Conservation (phyloP, 2,888 invertebrate genomes). For the Pecten maximus region DNA sequence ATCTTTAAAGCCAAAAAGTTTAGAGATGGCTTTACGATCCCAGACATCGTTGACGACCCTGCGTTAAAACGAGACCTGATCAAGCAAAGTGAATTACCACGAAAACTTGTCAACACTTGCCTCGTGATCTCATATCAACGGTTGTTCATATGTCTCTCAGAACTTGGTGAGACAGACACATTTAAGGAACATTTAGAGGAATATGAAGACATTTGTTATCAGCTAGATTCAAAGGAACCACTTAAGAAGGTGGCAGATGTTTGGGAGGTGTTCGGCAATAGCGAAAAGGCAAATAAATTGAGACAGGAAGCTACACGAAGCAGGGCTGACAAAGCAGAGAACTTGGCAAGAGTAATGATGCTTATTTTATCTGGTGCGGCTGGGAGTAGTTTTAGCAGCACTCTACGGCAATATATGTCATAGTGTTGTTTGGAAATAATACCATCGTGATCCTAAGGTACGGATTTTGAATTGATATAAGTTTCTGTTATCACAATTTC, state of each 20-base stretch:
- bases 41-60: not conserved
- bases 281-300: not conserved
- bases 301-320: not conserved
- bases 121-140: not conserved
- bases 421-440: too few species aligned
- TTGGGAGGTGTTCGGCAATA: not conserved
- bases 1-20: not conserved
- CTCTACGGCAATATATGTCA: not conserved
- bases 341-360: not conserved
- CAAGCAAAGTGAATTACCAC: not conserved
- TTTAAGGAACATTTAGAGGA: not conserved
- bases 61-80: not conserved
- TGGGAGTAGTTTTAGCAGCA: not conserved
- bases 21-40: not conserved
- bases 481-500: too few species aligned
- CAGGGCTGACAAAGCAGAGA: not conserved
- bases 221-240: not conserved
- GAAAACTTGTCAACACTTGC: not conserved
- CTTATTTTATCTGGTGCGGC: not conserved
- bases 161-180: not conserved
- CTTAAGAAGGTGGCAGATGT: not conserved
- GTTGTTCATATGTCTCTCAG: not conserved
- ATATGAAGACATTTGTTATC: not conserved
- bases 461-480: not conserved
- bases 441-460: too few species aligned